Conservation (phyloP, 2,797 vertebrate species). For the Eulemur albifrons region DNA sequence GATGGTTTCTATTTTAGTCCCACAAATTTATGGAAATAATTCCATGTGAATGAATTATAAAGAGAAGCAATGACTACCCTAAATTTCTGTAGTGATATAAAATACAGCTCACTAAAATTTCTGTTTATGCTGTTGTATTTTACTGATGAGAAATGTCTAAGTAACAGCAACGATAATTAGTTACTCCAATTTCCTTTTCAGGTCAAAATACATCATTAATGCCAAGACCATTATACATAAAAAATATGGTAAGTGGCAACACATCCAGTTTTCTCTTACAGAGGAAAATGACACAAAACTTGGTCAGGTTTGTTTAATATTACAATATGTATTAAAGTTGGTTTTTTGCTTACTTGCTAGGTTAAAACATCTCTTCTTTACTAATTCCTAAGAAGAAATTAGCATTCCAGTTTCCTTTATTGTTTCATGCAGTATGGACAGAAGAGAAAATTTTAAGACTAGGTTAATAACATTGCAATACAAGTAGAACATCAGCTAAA, state of each 20-base stretch:
- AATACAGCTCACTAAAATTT: slow-evolving; percentile 6
- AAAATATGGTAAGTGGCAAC: slow-evolving; percentile 14
- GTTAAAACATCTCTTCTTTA: slow-evolving; percentile 36
- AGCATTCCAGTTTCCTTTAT: slow-evolving; percentile 15
- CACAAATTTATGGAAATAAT: slow-evolving; percentile 41
- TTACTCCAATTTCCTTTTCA: slow-evolving; percentile 28
- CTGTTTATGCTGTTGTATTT: slow-evolving; percentile 43
- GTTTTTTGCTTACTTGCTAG: neutral
- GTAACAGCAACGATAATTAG: neutral
- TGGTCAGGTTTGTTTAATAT: slow-evolving; percentile 25
- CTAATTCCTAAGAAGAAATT: slow-evolving; percentile 12
- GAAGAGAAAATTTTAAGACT: slow-evolving; percentile 25
- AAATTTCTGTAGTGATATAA: slow-evolving; percentile 27
- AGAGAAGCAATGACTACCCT: neutral
- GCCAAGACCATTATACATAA: neutral
- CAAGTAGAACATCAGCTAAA: slow-evolving; percentile 47
- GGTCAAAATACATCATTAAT: slow-evolving; percentile 34
- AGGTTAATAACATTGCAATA: slow-evolving; percentile 40
- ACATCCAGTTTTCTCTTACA: slow-evolving; percentile 7
- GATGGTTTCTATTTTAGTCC: slow-evolving; percentile 6
- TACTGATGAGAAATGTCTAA: slow-evolving; percentile 32
- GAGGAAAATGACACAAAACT: slow-evolving; percentile 31
- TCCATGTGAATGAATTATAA: neutral
- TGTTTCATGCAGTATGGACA: neutral
- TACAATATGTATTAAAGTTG: neutral